A percentile compares a stretch with the other conserved stretches of the same genome.
Conservation (phyloP, 2,888 invertebrate genomes). For the Chydorus sphaericus region DNA sequence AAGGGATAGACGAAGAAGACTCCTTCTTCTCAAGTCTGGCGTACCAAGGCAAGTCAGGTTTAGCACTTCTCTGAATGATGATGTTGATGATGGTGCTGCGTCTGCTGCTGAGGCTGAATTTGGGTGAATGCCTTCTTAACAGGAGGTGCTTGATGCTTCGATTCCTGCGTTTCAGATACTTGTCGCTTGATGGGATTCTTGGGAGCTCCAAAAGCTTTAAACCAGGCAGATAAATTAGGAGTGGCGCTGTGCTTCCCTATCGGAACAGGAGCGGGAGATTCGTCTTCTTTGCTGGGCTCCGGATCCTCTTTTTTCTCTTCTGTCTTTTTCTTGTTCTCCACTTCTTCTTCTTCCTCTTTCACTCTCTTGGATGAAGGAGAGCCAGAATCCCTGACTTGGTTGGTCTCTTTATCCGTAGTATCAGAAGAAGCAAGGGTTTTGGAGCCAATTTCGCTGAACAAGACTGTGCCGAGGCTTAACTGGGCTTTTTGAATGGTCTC, state of each 20-base stretch:
- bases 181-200: constrained; percentile 38
- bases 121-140: background rate
- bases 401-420: constrained; percentile 27
- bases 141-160: background rate
- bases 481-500: constrained; percentile 42
- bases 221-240: constrained; percentile 80
- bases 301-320: constrained; percentile 20
- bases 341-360: background rate
- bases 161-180: constrained; percentile 7
- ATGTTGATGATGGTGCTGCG: no score
- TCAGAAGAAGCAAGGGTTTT: background rate
- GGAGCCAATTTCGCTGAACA: constrained; percentile 42
- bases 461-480: constrained; percentile 66
- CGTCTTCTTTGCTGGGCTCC: constrained; percentile 15
- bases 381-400: constrained; percentile 24
- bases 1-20: background rate
- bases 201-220: constrained; percentile 78
- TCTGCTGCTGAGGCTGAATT: background rate
- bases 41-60: constrained; percentile 9
- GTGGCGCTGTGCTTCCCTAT: constrained; percentile 43
- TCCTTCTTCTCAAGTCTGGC: constrained; percentile 7
- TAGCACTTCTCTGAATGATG: background rate
- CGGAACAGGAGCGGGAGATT: constrained; percentile 18
- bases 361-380: no score
- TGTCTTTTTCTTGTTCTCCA: background rate